Evolutionary conservation across 2,113 vertebrate genomes (phyloP), one percentile per base, ranked within the genome.

Genomic region (Spea bombifrons): DNA sequence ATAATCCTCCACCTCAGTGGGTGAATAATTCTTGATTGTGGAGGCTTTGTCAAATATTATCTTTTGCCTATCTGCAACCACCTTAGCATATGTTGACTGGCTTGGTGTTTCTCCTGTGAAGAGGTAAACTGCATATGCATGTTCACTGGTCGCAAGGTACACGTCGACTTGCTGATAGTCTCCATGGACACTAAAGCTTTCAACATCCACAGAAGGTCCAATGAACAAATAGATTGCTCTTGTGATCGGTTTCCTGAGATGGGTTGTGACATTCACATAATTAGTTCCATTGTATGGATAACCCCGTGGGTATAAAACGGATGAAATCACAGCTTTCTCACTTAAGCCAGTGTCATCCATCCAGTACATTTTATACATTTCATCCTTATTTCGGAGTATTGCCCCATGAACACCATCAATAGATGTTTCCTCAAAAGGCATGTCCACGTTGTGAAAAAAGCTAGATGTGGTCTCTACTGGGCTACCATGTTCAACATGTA

Each of bases 371-470:
- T 94, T 96, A 83, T 96, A 99, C 2, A 89, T 85, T 8, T 94
- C 94, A 13, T 93, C 89, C 2, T 88, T 90, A 5, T 97, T 92
- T 77, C 87, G 87, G 63, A 98, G 87, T 64, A 93, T 93, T 4
- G 95, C 97, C 59, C 97, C 97, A 0, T 98, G 92, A 46, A 97
- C 88, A 0, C 92, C 92, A 4, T 95, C 94, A 3, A 91, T 85
- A 44, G 88, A 87, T 0, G 90, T 92, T 59, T 91, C 88, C 83
- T 94, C 93, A 82, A 99, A 98, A 13, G 95, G 93, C 65, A 93
- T 83, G 48, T 99, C 96, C 15, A 94, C 96, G 83, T 99, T 99
- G 88, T 99, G 96, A 83, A 99, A 99, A 89, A 97, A 99, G 84
- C 94, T 92, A 0, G 96, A 94, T 0, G 92, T 92, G 55, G 89